Base-by-base conservation (phyloP, 2,797 vertebrate species). In the Amazonetta brasiliensis region DNA sequence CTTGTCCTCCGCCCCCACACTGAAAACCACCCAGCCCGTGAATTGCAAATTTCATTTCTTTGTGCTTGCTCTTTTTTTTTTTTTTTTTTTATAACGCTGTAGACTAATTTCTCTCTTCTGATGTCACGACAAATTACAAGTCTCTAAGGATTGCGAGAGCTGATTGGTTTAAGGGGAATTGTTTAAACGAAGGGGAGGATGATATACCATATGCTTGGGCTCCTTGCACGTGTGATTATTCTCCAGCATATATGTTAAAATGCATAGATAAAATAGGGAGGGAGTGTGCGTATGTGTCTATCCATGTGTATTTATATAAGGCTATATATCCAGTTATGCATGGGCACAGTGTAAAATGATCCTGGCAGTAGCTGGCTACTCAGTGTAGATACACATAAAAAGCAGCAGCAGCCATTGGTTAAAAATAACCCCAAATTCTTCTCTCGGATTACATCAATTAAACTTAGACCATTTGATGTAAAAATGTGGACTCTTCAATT, bases 391-490 rank as follows among this genome's bases (percentile, higher is more conserved):
- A 87, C 78, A 95, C 89, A 91, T 85, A 94, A 92, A 96, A 96
- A 96, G 90, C 93, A 86, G 92, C 88, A 94, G 94, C 94, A 93
- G 92, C 87, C 89, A 87, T 78, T 92, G 82, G 91, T 93, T 96
- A 96, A 96, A 97, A 97, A 97, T 95, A 96, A 74, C 87, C 76
- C 81, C 69, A 87, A 89, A 95, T 95, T 96, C 90, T 96, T 92
- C 82, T 92, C 87, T 96, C 94, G 75, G 84, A 95, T 96, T 96
- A 94, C 95, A 95, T 94, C 84, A 93, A 80, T 96, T 97, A 94
- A 95, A 86, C 60, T 95, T 71, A 71, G 90, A 94, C 77, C 54
- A 62, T 90, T 90, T 85, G 56, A 77, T 94, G 64, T 88, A 48
- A 85, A 89, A 92, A 84, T 41, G 87, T 41, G 33, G 33, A 71